Base-by-base conservation (phyloP, 2,797 vertebrate species). In the Anas capensis region DNA sequence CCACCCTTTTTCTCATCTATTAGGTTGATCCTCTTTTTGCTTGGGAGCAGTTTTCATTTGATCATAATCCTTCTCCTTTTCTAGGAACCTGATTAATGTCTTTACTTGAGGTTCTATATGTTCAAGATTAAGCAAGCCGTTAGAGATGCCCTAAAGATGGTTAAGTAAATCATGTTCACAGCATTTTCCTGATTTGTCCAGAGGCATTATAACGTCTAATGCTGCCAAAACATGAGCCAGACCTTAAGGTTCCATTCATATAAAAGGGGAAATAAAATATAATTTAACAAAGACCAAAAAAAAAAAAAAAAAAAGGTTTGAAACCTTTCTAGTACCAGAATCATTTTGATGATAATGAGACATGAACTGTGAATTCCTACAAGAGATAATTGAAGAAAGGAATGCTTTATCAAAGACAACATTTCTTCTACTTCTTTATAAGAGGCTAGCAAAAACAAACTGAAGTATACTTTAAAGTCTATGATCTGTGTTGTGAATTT, bases 331-430 rank as follows among this genome's bases (percentile, higher is more conserved):
- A 73, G 62, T 44, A 92, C 51, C 78, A 92, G 66, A 83, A 86
- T 60, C 29, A 33, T 89, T 93, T 86, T 33, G 72, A 88, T 86
- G 80, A 92, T 40, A 92, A 80, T 84, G 78, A 86, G 72, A 92
- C 56, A 24, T 57, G 49, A 93, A 88, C 42, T 66, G 84, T 66
- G 79, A 96, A 92, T 88, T 92, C 62, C 66, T 83, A 36, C 24
- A 91, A 86, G 61, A 94, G 42, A 81, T 71, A 92, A 93, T 0
- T 91, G 69, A 94, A 93, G 64, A 88, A 95, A 92, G 31, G 24
- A 88, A 82, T 65, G 24, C 6, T 86, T 80, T 93, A 91, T 88
- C 72, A 94, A 94, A 95, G 33, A 46, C 29, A 75, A 42, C 54
- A 86, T 79, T 91, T 82, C 46, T 66, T 83, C 46, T 75, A 31